Evolutionary conservation across 1,140 invertebrate species (phyloP).

Genomic region (Dysdera silvatica): DNA sequence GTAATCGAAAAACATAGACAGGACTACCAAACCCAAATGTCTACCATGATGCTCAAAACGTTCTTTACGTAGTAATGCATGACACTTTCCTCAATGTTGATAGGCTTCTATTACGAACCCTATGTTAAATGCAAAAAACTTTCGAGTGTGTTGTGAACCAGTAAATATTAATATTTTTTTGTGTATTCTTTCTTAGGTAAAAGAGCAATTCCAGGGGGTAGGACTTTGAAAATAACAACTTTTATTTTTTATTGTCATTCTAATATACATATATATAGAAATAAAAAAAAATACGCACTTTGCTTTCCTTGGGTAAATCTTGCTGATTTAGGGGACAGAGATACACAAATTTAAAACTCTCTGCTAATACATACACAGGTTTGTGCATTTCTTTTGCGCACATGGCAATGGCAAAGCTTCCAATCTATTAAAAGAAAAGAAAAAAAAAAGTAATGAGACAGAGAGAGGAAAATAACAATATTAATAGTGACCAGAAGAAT

Average conservation of each 20-base stretch:
- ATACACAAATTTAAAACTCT: slow-evolving; percentile 94
- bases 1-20: no score
- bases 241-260: no score
- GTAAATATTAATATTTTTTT: no score
- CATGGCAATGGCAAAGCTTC: slow-evolving; percentile 81
- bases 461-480: slow-evolving; percentile 7
- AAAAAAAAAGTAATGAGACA: slow-evolving; percentile 33
- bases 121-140: background rate
- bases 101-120: background rate
- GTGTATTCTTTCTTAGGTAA: no score
- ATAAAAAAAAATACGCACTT: slow-evolving; percentile 49
- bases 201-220: no score
- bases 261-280: no score
- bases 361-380: slow-evolving; percentile 88
- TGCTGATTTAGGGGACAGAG: slow-evolving; percentile 87
- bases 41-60: no score
- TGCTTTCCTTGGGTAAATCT: slow-evolving; percentile 83
- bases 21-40: no score
- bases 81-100: no score
- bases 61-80: no score
- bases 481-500: slow-evolving; percentile 27
- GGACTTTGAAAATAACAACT: no score
- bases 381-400: slow-evolving; percentile 88
- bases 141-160: background rate
- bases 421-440: slow-evolving; percentile 57